These are phyloP conservation scores for Sardina pilchardus DNA, from an alignment of 2,113 vertebrate species.

Conservation along the genomic window DNA sequence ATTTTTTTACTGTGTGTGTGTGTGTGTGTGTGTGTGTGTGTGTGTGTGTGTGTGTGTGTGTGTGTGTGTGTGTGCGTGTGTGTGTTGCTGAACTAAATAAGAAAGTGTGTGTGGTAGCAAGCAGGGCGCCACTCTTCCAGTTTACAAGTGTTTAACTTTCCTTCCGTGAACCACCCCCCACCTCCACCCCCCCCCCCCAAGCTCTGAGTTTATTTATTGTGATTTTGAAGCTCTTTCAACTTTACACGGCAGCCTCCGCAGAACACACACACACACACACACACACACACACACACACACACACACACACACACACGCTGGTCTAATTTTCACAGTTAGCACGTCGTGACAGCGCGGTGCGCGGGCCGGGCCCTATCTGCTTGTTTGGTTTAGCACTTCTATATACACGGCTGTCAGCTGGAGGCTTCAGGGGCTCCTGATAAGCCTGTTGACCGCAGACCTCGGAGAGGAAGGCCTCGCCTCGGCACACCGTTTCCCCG, in stretches of 20 bases:
- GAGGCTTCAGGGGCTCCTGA: neutral
- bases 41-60: constrained; percentile 3
- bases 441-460: neutral
- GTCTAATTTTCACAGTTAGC: neutral
- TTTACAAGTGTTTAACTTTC: constrained; percentile 28
- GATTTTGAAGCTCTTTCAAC: neutral
- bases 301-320: neutral
- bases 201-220: constrained; percentile 9
- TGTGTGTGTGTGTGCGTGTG: constrained; percentile 1
- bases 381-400: neutral
- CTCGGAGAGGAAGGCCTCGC: neutral
- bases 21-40: no score
- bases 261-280: neutral
- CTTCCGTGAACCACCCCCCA: neutral
- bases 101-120: neutral
- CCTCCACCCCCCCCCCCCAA: neutral
- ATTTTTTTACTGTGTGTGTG: constrained; percentile 40
- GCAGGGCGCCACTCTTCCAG: neutral
- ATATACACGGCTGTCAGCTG: neutral
- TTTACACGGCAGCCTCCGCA: neutral
- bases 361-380: neutral
- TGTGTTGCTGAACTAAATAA: constrained; percentile 21
- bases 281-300: neutral
- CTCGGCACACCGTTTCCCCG: neutral
- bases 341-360: neutral